Conservation (phyloP, 1,140 invertebrate species). For the Drosophila neocordata region DNA sequence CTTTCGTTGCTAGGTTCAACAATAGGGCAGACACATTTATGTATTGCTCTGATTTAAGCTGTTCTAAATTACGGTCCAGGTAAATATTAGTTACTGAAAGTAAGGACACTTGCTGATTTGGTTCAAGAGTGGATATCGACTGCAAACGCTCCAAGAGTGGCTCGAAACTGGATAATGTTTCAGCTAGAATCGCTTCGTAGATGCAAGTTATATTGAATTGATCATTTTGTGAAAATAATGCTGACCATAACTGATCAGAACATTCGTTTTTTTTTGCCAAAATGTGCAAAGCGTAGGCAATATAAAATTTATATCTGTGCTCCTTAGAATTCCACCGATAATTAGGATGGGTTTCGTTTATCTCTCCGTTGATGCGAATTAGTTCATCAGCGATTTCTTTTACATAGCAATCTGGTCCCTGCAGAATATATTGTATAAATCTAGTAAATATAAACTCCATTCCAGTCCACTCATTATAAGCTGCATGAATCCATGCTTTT, state of each 20-base stretch:
- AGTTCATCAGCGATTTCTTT: not conserved
- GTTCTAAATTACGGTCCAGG: not conserved
- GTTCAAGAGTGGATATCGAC: constrained; percentile 30
- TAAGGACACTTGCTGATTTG: constrained; percentile 66
- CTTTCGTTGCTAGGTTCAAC: not conserved
- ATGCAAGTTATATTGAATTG: constrained; percentile 87
- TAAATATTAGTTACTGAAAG: not conserved
- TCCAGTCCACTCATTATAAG: too few relatives aligned
- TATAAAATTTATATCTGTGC: too few relatives aligned
- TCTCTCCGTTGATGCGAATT: too few relatives aligned
- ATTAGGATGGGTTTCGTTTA: too few relatives aligned
- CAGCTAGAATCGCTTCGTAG: constrained; percentile 85
- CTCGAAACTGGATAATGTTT: constrained; percentile 23
- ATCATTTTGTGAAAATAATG: constrained; percentile 75
- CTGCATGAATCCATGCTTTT: too few relatives aligned
- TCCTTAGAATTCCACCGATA: too few relatives aligned
- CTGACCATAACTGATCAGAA: too few relatives aligned
- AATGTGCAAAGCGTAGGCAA: too few relatives aligned
- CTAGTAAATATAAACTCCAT: too few relatives aligned
- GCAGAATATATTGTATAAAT: too few relatives aligned
- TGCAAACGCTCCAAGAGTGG: constrained; percentile 44
- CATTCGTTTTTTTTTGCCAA: too few relatives aligned
- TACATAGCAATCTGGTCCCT: too few relatives aligned
- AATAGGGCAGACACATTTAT: not conserved
- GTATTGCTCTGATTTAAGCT: not conserved